Conservation (phyloP, 2,113 vertebrate species). For the Fukomys damarensis region DNA sequence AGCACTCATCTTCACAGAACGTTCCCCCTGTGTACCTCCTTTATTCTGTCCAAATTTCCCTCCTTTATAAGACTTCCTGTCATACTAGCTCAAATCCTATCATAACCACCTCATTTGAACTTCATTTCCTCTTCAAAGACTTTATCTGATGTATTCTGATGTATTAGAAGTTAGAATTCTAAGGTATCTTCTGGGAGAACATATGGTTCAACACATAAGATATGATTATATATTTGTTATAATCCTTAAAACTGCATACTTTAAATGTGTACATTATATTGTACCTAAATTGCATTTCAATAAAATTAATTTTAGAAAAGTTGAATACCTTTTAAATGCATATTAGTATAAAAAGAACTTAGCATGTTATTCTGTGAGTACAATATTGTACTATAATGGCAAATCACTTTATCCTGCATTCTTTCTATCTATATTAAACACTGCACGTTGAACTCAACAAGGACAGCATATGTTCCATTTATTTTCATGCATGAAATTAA, state of each 20-base stretch:
- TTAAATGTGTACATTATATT: background rate
- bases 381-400: background rate
- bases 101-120: background rate
- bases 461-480: background rate
- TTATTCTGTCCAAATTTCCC: background rate
- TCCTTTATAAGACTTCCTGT: background rate
- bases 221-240: background rate
- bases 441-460: background rate
- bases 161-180: background rate
- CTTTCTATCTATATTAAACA: background rate
- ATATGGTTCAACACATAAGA: background rate
- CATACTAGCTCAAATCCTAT: background rate
- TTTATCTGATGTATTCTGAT: background rate
- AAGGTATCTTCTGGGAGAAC: background rate
- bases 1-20: background rate
- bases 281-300: background rate
- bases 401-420: background rate
- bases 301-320: slow-evolving; percentile 27
- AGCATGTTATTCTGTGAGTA: background rate
- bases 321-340: background rate
- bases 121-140: background rate
- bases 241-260: background rate
- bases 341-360: background rate
- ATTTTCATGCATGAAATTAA: background rate
- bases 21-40: background rate